Base-by-base conservation (phyloP, 30 jellyfish, hydroid and myxozoan species). In the Pseudorhiza aurosa region DNA sequence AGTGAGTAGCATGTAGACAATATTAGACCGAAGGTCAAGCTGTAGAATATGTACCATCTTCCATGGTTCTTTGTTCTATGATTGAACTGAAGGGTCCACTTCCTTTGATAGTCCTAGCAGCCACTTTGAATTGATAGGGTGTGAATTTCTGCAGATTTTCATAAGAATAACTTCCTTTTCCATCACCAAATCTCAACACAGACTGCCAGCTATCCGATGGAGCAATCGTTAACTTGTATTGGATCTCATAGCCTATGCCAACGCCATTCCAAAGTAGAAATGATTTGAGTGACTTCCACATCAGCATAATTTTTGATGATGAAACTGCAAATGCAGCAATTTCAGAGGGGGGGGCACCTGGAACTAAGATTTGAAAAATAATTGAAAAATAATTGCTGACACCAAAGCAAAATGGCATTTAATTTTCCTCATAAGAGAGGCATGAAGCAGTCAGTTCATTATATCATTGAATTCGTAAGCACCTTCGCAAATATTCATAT, bases 201-300 rank as follows among this genome's bases (percentile, higher is more conserved):
- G 74, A 58, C 2, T 33, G 22, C 70, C 74, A 76, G 57, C 32
- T 40, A 10, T 43, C 64, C 2, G 79, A 45, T 21, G 12, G 43
- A 29, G 71, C 59, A 26, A 37, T 27, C 47, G 58, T 76, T 21
- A 42, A 45, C 45, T 53, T 47, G 33, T 76, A 76, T 22, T 76
- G 78, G n/a, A 76, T 43, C 71, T 55, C 72, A 42, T 58, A 57
- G 4, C 79, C 88, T 21, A 43, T 31, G 18, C 71, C 68, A 24
- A 76, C 46, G 10, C 88, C 88, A 47, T 76, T 76, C 72, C 77
- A 60, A n/a, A 2, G 29, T 27, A 22, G 0, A 2, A 18, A 35
- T 6, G 15, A 22, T 26, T 53, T 31, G 14, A 57, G 35, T 5
- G 74, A 15, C 12, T 57, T 49, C 88, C 88, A 76, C 27, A 11